phyloP scores from a whole-genome alignment of 92 coral and sea anemone genomes.

The Meandrina meandrites region DNA sequence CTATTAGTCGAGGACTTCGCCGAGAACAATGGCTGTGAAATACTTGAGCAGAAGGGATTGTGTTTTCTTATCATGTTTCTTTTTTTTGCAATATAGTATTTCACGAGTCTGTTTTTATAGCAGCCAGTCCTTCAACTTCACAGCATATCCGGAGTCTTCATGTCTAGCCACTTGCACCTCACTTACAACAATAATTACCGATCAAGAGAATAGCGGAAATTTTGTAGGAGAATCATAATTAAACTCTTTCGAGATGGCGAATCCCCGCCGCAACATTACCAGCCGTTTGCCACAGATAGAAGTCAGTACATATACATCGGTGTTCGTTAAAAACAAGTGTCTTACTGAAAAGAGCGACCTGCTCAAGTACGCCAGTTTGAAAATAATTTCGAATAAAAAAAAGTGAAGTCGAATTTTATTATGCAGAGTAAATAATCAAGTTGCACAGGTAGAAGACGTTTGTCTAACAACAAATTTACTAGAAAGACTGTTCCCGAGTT shows the following conservation, averaged over 20 bases:
- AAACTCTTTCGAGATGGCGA: not conserved
- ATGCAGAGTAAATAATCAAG: constrained; percentile 11
- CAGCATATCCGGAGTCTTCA: not conserved
- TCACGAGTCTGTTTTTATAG: not conserved
- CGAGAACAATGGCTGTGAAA: not conserved
- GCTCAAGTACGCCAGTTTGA: not conserved
- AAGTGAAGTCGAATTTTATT: not conserved
- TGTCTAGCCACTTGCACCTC: not conserved
- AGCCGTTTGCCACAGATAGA: not conserved
- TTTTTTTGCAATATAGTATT: not conserved
- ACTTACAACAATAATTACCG: not conserved
- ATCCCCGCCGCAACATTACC: not conserved
- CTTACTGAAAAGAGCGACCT: not conserved
- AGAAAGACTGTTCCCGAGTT: constrained; percentile 3
- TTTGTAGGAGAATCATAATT: not conserved
- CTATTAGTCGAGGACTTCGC: not conserved
- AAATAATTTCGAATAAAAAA: not conserved
- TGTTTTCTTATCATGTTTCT: not conserved
- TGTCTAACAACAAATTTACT: not conserved
- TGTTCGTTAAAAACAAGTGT: not conserved
- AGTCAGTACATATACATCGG: not conserved
- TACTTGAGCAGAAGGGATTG: not conserved
- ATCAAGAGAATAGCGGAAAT: not conserved
- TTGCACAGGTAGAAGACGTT: not conserved
- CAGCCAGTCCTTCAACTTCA: not conserved